Evolutionary conservation across 2,888 invertebrate genomes (phyloP), one percentile per base, ranked within the genome.

Genomic region (Temnothorax ravouxi): DNA sequence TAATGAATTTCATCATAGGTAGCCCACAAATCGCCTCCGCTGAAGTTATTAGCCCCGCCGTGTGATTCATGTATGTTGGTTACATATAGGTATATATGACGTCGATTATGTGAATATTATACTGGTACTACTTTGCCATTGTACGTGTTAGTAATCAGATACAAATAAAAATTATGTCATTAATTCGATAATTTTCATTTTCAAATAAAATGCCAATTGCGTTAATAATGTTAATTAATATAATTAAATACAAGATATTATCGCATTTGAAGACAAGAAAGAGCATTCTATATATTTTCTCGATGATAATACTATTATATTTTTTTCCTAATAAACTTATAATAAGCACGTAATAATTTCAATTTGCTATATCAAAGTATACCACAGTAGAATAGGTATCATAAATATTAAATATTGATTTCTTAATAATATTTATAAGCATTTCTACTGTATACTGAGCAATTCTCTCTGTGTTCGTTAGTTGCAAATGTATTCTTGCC

Each of bases 21-120:
- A 47, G 6, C 13, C n/a, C 34, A 21, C 38, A 71, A 79, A 79
- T 79, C 47, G 21, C 34, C 29, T 72, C 47, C 56, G 44, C 34
- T 21, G 34, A 59, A 69, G 44, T 56, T 69, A 69, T 77, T 77
- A 77, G 9, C 29, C 25, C 25, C 18, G 11, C 66, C 29, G 18
- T 18, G 8, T 47, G 34, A 79, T 34, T 34, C 21, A 52, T 52
- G 8, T 76, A 2, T 29, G 29, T 29, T 3, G 3, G 34, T 34
- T n/a, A n/a, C n/a, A 56, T 2, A 4, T 59, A 29, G 11, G 18
- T 76, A 38, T 59, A 47, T 29, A 18, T 56, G 21, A 4, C 50
- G 72, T 71, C 25, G 47, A 79, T 79, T 79, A 71, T 79, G 18
- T 47, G 79, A 21, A 59, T 71, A 72, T 71, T 61, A 71, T 61